Conservation (phyloP, 2,888 invertebrate species). For the Prionchulus punctatus region DNA sequence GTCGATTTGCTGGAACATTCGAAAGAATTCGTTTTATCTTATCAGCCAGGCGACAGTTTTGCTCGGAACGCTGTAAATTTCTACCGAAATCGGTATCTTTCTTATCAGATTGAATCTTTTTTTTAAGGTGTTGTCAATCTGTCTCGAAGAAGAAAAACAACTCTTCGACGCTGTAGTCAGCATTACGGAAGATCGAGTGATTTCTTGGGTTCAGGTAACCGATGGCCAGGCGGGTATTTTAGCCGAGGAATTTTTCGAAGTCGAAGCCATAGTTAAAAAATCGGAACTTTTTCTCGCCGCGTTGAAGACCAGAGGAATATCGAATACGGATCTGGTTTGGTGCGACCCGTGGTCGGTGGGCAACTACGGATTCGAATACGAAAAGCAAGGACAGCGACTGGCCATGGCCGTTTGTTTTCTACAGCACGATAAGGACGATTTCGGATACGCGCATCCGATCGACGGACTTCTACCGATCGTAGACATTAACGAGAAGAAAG, state of each 20-base stretch:
- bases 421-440: background rate
- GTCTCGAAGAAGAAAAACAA: too few species aligned
- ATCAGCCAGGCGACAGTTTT: too few species aligned
- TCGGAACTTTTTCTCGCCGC: background rate
- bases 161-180: too few species aligned
- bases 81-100: too few species aligned
- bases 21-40: too few species aligned
- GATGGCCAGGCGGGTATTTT: background rate
- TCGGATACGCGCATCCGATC: constrained; percentile 12
- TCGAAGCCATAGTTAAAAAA: background rate
- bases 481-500: constrained; percentile 8
- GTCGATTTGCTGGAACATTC: too few species aligned
- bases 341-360: background rate
- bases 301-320: background rate
- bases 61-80: too few species aligned
- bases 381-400: too few species aligned
- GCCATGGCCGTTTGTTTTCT: constrained; percentile 6
- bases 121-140: too few species aligned
- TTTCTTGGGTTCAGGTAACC: background rate
- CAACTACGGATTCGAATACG: too few species aligned
- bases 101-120: too few species aligned
- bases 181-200: too few species aligned
- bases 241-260: background rate
- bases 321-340: background rate
- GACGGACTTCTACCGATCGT: constrained; percentile 12